Evolutionary conservation across 2,113 vertebrate species (phyloP).

Genomic region (Rallus limicola): DNA sequence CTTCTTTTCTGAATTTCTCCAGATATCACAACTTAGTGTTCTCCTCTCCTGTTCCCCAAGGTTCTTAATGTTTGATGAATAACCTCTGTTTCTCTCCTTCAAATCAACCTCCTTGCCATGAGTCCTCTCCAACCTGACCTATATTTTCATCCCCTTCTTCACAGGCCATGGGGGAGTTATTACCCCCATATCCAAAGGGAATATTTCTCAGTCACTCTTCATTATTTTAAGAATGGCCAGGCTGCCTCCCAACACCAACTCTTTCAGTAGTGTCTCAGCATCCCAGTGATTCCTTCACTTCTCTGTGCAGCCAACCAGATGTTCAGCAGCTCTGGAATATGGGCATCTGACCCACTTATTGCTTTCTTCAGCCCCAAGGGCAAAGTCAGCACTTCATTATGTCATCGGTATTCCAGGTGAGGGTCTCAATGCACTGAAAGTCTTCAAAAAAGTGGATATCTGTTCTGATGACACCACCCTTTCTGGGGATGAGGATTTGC

Average conservation of each 20-base stretch:
- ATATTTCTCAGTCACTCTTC: not conserved
- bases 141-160: not conserved
- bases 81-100: not conserved
- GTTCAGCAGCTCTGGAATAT: not conserved
- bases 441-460: not conserved
- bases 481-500: not conserved
- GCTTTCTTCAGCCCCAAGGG: not conserved
- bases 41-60: not conserved
- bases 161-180: not conserved
- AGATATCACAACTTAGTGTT: not conserved
- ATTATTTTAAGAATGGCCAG: not conserved
- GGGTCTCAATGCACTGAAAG: not conserved
- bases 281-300: not conserved
- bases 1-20: not conserved
- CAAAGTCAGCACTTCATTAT: not conserved
- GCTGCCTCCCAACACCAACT: not conserved
- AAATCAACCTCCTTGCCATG: not conserved
- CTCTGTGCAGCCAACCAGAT: accelerated
- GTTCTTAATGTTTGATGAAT: not conserved
- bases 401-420: not conserved
- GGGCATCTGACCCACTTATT: not conserved
- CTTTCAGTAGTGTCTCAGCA: not conserved
- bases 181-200: not conserved
- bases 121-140: not conserved
- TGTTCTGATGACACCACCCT: not conserved